A percentile compares a stretch with the other conserved stretches of the same genome.
Conservation (phyloP, 2,888 invertebrate genomes). For the Latrodectus elegans region DNA sequence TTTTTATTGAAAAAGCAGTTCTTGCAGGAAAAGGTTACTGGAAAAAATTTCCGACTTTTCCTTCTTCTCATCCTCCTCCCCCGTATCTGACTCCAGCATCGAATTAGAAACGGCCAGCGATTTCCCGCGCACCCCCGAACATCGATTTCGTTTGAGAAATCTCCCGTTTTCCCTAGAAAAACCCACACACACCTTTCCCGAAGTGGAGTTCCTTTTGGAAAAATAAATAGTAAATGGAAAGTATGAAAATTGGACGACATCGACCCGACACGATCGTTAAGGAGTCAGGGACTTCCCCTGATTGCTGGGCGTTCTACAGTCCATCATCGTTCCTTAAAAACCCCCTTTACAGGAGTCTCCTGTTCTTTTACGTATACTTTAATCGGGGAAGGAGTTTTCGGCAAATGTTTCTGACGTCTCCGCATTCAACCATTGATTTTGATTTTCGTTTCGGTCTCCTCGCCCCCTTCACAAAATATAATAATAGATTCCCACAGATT, state of each 20-base stretch:
- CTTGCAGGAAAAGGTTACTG: neutral
- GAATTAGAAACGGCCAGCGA: neutral
- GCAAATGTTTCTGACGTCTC: neutral
- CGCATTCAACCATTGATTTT: neutral
- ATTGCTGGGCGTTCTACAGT: neutral
- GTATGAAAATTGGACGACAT: conserved; percentile 1
- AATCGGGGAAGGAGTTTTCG: neutral
- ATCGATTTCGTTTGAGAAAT: neutral
- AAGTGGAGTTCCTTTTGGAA: neutral
- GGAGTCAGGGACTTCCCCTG: neutral
- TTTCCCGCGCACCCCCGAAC: neutral
- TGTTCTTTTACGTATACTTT: neutral
- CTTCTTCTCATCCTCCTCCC: neutral
- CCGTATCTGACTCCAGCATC: neutral
- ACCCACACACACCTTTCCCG: neutral
- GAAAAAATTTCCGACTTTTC: neutral
- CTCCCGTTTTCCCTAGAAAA: neutral
- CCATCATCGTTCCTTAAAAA: neutral
- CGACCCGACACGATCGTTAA: neutral
- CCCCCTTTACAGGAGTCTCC: neutral
- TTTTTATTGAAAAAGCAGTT: neutral
- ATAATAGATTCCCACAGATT: neutral
- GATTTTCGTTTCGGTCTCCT: neutral
- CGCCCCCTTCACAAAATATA: neutral
- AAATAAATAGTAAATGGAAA: conserved; percentile 1